Evolutionary conservation across 2,888 invertebrate species (phyloP), one percentile per base, ranked within the genome.

Genomic region (Hoplodrina blanda): DNA sequence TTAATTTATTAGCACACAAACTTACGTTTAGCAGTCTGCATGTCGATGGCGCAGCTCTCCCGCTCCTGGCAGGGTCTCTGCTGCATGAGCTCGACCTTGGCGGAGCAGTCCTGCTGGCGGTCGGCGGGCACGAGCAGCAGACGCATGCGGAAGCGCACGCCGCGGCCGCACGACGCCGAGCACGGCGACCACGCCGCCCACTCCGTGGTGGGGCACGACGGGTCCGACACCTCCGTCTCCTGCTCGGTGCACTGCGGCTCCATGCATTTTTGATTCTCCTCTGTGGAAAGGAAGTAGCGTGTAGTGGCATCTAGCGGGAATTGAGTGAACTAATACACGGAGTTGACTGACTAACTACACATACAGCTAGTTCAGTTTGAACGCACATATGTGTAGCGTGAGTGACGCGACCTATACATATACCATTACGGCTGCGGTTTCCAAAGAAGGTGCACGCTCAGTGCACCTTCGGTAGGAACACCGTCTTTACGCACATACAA

Each of bases 161-260:
- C 99, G 88, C 97, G 97, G 0, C 99, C 99, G 90, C 99, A 99
- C 10, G 98, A 97, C 0, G 98, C 98, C 62, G 98, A 98, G 94
- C 99, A 99, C 0, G 99, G 98, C 68, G 98, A 98, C 99, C 99
- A 99, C 81, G 98, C 97, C 69, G 98, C 97, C 99, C 99, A 99
- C 62, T 97, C 97, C 0, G 98, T 98, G n/a, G 98, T 97, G 70
- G 98, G 98, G 85, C 98, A 98, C 83, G 95, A 75, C 0, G 97
- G 97, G 94, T 97, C 97, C 2, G 96, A 90, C 0, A 92, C 82
- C 81, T 96, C 97, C 10, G 92, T 84, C 54, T 96, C 96, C 50
- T 95, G 93, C 64, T 96, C 96, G 0, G 93, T 91, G 87, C 98
- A 98, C 4, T 96, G 96, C 0, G 98, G 97, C 82, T 96, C 96